Conservation (phyloP, 2,797 vertebrate genomes). For the Leucoraja ocellata region DNA sequence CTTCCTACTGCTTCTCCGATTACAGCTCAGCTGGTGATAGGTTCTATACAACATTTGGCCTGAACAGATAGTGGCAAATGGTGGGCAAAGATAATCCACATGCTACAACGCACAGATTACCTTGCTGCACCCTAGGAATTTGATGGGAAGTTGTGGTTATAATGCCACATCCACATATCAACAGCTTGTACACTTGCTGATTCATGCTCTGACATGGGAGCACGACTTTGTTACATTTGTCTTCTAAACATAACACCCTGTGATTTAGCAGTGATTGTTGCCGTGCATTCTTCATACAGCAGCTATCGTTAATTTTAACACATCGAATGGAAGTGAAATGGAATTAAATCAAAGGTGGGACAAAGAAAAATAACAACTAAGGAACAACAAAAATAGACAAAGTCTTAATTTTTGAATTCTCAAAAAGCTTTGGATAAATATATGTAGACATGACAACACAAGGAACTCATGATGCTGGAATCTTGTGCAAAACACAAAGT, state of each 20-base stretch:
- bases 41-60: neutral
- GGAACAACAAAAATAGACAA: neutral
- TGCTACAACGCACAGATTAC: neutral
- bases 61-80: neutral
- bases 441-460: too few relatives aligned
- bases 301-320: neutral
- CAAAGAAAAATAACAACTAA: neutral
- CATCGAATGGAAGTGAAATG: neutral
- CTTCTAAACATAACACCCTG: neutral
- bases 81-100: neutral
- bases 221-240: neutral
- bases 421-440: neutral
- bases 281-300: neutral
- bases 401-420: neutral
- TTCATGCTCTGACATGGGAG: neutral
- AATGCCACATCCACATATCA: too few relatives aligned
- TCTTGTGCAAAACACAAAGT: too few relatives aligned
- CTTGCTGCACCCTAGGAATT: neutral
- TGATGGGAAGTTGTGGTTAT: neutral
- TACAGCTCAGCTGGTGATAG: neutral
- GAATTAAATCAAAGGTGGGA: neutral
- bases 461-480: too few relatives aligned
- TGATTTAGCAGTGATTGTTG: neutral
- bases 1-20: neutral
- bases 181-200: neutral